Conservation (phyloP, 2,113 vertebrate genomes). For the Bufo gargarizans region DNA sequence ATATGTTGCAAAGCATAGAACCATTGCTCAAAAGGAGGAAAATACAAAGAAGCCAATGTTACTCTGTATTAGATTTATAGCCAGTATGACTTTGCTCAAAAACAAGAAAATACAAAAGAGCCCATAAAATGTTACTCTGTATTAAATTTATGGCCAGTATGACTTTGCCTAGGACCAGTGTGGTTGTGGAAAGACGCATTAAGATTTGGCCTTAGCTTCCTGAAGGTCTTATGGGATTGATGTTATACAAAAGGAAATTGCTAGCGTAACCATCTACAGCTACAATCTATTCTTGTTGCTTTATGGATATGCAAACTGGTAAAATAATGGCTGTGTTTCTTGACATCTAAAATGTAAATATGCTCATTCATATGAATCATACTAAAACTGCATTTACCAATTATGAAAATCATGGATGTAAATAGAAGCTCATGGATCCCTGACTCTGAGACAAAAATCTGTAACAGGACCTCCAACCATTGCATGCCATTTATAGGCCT, state of each 20-base stretch:
- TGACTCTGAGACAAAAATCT: neutral
- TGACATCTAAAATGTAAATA: neutral
- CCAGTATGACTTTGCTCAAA: neutral
- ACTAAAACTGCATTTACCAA: neutral
- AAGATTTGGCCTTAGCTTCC: neutral
- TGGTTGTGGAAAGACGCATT: neutral
- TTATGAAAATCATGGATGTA: neutral
- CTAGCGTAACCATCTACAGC: neutral
- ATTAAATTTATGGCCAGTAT: no score
- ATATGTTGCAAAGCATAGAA: neutral
- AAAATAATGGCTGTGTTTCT: neutral
- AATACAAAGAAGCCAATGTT: neutral
- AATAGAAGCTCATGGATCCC: neutral
- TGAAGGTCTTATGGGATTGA: neutral
- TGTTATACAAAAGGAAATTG: neutral
- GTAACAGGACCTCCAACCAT: neutral
- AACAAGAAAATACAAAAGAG: no score
- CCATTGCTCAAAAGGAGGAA: neutral
- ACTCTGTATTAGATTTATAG: neutral
- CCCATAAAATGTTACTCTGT: no score
- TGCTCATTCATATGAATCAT: neutral
- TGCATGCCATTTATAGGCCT: no score
- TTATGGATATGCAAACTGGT: neutral
- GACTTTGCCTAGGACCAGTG: neutral
- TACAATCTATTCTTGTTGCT: neutral